Conservation (phyloP, 2,888 invertebrate species). For the Chrysolina americana region DNA sequence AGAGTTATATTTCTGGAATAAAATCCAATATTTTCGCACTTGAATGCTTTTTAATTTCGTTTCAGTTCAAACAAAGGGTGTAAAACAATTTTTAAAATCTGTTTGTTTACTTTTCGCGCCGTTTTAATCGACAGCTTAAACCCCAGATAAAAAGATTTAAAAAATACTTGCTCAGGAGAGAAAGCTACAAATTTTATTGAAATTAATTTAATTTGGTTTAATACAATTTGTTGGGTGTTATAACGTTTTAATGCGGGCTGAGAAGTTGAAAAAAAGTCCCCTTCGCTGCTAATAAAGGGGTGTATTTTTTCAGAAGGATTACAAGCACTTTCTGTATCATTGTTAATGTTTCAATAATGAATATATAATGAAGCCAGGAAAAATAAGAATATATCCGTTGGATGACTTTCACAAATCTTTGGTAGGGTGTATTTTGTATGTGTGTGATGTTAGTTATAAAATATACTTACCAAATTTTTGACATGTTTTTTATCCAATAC, state of each 20-base stretch:
- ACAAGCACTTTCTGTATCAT: conserved; percentile 51
- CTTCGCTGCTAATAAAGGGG: conserved; percentile 47
- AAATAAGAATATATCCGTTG: conserved; percentile 40
- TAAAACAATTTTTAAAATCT: conserved; percentile 50
- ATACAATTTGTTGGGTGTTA: conserved; percentile 46
- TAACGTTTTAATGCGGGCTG: conserved; percentile 43
- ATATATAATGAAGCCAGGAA: conserved; percentile 42
- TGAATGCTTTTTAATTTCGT: conserved; percentile 62
- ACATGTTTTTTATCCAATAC: conserved; percentile 66
- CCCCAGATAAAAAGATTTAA: conserved; percentile 46
- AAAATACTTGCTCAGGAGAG: conserved; percentile 39
- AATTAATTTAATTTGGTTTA: conserved; percentile 51
- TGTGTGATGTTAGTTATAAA: conserved; percentile 46
- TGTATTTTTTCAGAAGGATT: conserved; percentile 49
- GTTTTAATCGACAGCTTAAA: conserved; percentile 44
- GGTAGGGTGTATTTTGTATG: conserved; percentile 33
- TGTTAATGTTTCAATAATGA: conserved; percentile 46
- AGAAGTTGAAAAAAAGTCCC: conserved; percentile 46
- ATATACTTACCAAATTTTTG: conserved; percentile 65
- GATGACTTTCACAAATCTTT: conserved; percentile 42
- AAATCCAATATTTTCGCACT: conserved; percentile 62
- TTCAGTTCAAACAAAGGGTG: conserved; percentile 62
- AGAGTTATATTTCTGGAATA: conserved; percentile 44
- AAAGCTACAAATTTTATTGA: conserved; percentile 46
- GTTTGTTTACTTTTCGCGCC: conserved; percentile 51